A percentile compares a stretch with the other conserved stretches of the same genome.
Conservation (phyloP, 2,888 invertebrate genomes). For the Hirudinaria manillensis region DNA sequence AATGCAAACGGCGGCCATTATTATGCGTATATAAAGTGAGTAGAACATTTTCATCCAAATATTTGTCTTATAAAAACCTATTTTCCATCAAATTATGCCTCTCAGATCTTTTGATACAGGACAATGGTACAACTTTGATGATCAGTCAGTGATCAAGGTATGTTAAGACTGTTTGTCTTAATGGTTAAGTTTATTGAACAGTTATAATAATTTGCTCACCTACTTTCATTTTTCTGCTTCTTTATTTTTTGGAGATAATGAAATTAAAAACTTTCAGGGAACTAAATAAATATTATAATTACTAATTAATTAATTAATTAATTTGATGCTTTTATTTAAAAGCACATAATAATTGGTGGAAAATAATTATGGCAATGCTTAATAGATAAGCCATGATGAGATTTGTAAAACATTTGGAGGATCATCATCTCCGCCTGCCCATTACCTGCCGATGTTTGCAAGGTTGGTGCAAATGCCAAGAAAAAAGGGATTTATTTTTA, state of each 20-base stretch:
- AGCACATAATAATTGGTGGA: too few species aligned
- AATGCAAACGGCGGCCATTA: constrained; percentile 85
- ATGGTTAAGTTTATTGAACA: neutral
- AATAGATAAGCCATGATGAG: constrained; percentile 71
- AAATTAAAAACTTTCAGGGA: too few species aligned
- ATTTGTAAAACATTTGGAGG: constrained; percentile 77
- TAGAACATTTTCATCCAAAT: constrained; percentile 44
- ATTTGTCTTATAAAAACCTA: neutral
- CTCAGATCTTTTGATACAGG: constrained; percentile 58
- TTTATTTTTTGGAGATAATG: too few species aligned
- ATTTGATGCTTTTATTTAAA: too few species aligned
- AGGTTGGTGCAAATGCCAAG: neutral
- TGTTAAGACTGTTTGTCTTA: constrained; percentile 57
- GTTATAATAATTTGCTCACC: too few species aligned
- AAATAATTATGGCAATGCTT: neutral
- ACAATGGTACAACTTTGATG: constrained; percentile 82
- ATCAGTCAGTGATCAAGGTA: constrained; percentile 66
- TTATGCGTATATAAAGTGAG: constrained; percentile 78
- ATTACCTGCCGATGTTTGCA: constrained; percentile 23
- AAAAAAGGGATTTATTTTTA: too few species aligned
- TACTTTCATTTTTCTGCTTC: too few species aligned
- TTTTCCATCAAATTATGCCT: neutral
- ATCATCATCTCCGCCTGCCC: constrained; percentile 48
- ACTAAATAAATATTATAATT: too few species aligned
- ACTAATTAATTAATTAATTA: too few species aligned